phyloP scores from a whole-genome alignment of 2,113 vertebrate genomes.

The Silurus asotus region DNA sequence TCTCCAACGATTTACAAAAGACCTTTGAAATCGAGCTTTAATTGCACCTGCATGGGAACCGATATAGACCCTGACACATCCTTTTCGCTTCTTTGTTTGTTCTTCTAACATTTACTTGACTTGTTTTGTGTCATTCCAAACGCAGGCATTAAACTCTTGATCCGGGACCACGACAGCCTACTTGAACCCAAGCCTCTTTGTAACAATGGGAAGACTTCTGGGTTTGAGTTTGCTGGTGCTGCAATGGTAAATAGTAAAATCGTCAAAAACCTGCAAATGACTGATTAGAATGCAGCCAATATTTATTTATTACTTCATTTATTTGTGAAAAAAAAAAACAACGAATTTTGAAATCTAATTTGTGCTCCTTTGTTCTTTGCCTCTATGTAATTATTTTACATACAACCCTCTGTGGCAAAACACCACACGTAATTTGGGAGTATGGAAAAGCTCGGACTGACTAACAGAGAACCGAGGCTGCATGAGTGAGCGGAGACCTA shows the following conservation, averaged over 20 bases:
- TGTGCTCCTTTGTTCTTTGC: constrained; percentile 59
- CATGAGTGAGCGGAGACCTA: constrained; percentile 56
- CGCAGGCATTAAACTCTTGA: constrained; percentile 3
- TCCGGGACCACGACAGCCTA: constrained; percentile 6
- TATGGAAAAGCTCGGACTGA: constrained; percentile 33
- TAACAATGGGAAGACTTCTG: constrained; percentile 14
- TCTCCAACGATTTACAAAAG: constrained; percentile 87
- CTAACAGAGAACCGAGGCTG: constrained; percentile 36
- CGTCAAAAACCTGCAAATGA: constrained; percentile 48
- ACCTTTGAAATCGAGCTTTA: constrained; percentile 92
- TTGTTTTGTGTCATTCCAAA: constrained; percentile 43
- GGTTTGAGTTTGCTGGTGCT: not conserved
- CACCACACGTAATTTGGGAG: constrained; percentile 29
- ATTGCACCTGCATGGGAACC: constrained; percentile 49
- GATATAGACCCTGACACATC: constrained; percentile 21
- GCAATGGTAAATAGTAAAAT: not conserved
- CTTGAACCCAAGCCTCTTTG: not conserved
- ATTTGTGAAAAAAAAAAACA: constrained; percentile 62
- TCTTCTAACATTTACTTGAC: not conserved
- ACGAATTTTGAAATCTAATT: constrained; percentile 54
- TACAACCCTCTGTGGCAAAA: constrained; percentile 51
- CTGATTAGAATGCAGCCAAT: constrained; percentile 65
- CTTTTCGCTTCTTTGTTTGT: constrained; percentile 53
- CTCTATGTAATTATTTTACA: constrained; percentile 70
- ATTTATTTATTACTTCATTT: constrained; percentile 72